phyloP scores from a whole-genome alignment of 2,888 invertebrate genomes.

The Epinotia bilunana region DNA sequence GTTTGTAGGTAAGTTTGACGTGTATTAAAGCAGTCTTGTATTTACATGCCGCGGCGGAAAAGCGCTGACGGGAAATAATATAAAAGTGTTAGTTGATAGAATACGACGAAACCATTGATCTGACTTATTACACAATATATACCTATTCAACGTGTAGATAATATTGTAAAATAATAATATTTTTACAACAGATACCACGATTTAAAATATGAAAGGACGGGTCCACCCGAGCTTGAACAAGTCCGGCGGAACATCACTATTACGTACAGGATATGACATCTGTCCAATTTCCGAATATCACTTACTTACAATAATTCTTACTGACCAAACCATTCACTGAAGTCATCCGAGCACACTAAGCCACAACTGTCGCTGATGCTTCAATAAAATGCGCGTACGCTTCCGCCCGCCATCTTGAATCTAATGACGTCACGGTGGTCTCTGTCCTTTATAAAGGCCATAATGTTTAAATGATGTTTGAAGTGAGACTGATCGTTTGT shows the following conservation, averaged over 20 bases:
- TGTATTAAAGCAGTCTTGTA: too few relatives aligned
- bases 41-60: too few relatives aligned
- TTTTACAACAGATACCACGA: not conserved
- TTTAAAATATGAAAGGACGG: constrained; percentile 16
- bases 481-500: constrained; percentile 43
- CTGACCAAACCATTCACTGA: constrained; percentile 50
- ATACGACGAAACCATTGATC: not conserved
- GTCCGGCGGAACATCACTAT: constrained; percentile 29
- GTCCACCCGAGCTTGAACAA: constrained; percentile 18
- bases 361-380: constrained; percentile 52
- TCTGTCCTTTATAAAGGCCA: constrained; percentile 50
- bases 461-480: constrained; percentile 44
- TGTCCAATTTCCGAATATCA: constrained; percentile 41
- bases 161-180: not conserved
- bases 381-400: constrained; percentile 48
- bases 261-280: constrained; percentile 44
- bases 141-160: too few relatives aligned
- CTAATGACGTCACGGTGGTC: constrained; percentile 53
- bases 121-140: not conserved
- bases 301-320: constrained; percentile 32
- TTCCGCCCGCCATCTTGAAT: constrained; percentile 53
- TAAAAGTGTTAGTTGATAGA: not conserved
- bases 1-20: too few relatives aligned
- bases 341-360: constrained; percentile 54
- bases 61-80: too few relatives aligned